Base-by-base conservation (phyloP, 1,140 invertebrate genomes). In the Solenopsis invicta region DNA sequence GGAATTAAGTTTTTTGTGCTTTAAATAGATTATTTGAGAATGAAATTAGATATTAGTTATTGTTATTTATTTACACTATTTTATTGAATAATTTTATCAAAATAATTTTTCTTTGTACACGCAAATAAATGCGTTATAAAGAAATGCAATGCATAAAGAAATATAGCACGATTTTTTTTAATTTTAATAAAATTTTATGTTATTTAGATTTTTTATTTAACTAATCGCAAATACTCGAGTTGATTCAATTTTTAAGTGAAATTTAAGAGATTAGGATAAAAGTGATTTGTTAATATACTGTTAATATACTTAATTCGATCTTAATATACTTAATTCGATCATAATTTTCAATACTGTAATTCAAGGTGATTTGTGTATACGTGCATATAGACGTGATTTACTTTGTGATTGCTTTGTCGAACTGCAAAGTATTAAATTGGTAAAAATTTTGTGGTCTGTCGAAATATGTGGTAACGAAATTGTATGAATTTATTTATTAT, bases 331-430 rank as follows among this genome's bases (percentile, higher is more conserved):
- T 29, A 45, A 71, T 82, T 59, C 66, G 37, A 72, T 34, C 24
- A 45, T 84, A 75, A 69, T 50, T 74, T 84, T 45, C 67, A 72
- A 72, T 76, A 45, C 13, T 50, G 5, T 4, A 61, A 4, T 78
- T 64, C 29, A 29, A 48, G 41, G 24, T 24, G 41, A 77, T 50
- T 77, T 48, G 41, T 64, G 29, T 9, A 6, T 37, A 12, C 12
- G 12, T 59, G 29, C 0, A 1, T 8, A 4, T 37, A 6, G n/a
- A 50, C 29, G 29, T 29, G 75, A 64, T 78, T 41, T 6, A 64
- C 5, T 29, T 78, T 3, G 18, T 50, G 34, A 50, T 24, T 12
- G 48, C 8, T 41, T 61, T 12, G 24, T 64, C 18, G 18, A 48
- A 66, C 6, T 66, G 54, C 45, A 12, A 37, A 34, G n/a, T 77